Base-by-base conservation (phyloP, 2,797 vertebrate genomes). In the Sebastes minor region DNA sequence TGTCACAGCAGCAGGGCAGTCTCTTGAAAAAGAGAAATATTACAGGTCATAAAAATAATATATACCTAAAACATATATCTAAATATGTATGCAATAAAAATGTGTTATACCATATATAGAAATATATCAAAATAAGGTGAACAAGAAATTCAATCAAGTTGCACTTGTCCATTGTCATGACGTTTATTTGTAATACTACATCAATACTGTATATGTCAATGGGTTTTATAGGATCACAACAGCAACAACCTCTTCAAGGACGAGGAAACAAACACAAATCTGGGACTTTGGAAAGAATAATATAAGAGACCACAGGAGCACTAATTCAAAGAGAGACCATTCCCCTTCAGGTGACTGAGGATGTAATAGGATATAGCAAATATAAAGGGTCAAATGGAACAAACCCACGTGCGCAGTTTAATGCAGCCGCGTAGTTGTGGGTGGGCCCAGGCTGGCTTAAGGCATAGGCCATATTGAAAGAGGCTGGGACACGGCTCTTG, bases 351-450 rank as follows among this genome's bases (percentile, higher is more conserved):
- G 49, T 49, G 55, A 11, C 61, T 72, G 20, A 59, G 25, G 59
- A 23, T 59, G 52, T 38, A 38, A 55, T 25, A 71, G 42, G 14
- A 66, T 8, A 68, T 74, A 30, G 4, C 68, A 66, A 56, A 69
- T 61, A 68, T 33, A 32, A 38, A 64, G 61, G 74, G 82, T 73
- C 61, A 71, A 33, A 62, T 11, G 4, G 22, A 82, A 66, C 56
- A 20, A 74, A 32, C 23, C 32, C 52, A 11, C 8, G 7, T 35
- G 55, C 12, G 18, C 18, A 30, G 38, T 71, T 49, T 18, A 49
- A 49, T 49, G 16, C 18, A 49, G 18, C 46, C 18, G 18, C 3
- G 46, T 49, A 49, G 46, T 18, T 49, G 46, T 49, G 18, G 3
- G 8, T 49, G 16, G 18, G 46, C 46, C 46, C 16, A 49, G 18